Evolutionary conservation across 1,140 invertebrate species (phyloP).

Genomic region (Halictus rubicundus): DNA sequence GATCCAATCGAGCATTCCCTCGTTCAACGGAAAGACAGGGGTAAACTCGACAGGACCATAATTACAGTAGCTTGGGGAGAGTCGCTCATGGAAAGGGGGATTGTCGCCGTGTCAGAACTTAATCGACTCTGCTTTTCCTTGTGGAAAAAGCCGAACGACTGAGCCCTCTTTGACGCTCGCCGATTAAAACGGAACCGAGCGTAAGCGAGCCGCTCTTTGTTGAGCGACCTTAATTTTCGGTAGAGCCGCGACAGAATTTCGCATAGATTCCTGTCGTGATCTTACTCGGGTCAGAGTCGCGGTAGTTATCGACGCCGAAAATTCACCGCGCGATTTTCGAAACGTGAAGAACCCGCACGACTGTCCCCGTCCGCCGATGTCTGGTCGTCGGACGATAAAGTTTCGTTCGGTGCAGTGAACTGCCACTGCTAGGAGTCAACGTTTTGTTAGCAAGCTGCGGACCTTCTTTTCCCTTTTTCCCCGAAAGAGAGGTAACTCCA

Average conservation of each 20-base stretch:
- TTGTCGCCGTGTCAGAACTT: conserved; percentile 7
- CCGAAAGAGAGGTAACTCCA: background rate
- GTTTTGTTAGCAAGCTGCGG: conserved; percentile 6
- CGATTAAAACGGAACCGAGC: background rate
- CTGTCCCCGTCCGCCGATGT: background rate
- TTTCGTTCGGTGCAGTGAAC: background rate
- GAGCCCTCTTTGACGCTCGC: background rate
- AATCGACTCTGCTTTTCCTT: conserved; percentile 14
- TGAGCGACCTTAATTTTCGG: too few species aligned
- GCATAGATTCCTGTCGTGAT: too few species aligned
- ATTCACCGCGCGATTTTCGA: too few species aligned
- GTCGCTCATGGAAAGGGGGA: background rate
- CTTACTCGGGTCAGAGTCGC: too few species aligned
- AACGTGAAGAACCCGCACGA: too few species aligned
- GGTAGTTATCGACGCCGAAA: too few species aligned
- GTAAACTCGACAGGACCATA: conserved; percentile 1
- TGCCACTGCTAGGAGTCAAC: background rate
- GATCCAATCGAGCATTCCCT: conserved; percentile 29
- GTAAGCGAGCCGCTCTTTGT: too few species aligned
- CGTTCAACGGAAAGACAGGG: background rate
- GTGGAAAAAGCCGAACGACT: background rate
- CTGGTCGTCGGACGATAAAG: background rate
- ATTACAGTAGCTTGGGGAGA: conserved; percentile 28
- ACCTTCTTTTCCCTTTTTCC: background rate
- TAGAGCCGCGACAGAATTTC: too few species aligned